Conservation (phyloP, 2,113 vertebrate species). For the Odontesthes bonariensis region DNA sequence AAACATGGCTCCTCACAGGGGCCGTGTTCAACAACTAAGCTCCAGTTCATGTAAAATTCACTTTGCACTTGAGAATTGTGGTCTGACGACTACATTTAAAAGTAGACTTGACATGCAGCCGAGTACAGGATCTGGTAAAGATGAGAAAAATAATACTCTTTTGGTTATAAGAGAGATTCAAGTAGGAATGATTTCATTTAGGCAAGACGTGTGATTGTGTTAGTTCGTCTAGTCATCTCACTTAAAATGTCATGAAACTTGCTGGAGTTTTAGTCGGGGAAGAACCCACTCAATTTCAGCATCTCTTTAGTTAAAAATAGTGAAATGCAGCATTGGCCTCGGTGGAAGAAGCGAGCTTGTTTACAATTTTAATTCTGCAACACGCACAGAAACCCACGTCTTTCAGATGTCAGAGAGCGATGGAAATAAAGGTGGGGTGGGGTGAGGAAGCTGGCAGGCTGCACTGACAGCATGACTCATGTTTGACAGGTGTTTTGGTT, state of each 20-base stretch:
- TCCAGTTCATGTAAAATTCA: neutral
- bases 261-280: neutral
- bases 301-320: neutral
- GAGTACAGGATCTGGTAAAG: too few relatives aligned
- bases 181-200: neutral
- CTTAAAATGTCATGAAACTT: neutral
- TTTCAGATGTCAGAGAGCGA: neutral
- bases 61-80: constrained; percentile 3
- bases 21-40: neutral
- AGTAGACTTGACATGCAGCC: too few relatives aligned
- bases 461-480: neutral
- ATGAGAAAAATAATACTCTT: too few relatives aligned
- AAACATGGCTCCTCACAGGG: constrained; percentile 5
- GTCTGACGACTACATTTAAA: neutral
- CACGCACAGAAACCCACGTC: neutral
- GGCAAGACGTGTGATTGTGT: neutral
- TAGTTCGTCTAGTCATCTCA: neutral
- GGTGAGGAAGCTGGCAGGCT: neutral
- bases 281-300: neutral
- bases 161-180: neutral
- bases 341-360: neutral
- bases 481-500: neutral
- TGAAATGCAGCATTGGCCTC: neutral
- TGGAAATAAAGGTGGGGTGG: neutral
- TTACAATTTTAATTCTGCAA: neutral